Evolutionary conservation across 2,113 vertebrate genomes (phyloP).

Genomic region (Myxocyprinus asiaticus): DNA sequence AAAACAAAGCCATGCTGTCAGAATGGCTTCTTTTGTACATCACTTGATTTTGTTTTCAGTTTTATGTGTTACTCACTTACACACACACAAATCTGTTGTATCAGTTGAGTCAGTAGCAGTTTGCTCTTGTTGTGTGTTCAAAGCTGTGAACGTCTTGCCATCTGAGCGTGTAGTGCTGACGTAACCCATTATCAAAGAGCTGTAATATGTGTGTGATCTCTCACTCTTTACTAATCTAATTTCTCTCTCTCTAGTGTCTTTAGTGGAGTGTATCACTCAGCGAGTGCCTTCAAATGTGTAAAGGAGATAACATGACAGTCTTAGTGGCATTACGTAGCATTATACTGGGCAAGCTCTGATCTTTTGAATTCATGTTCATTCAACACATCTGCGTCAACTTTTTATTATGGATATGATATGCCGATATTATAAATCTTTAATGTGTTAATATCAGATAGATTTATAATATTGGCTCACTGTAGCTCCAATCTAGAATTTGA

Average conservation of each 20-base stretch:
- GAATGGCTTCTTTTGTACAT: conserved; percentile 17
- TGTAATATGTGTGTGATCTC: not conserved
- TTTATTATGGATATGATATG: no score
- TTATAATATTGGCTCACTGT: no score
- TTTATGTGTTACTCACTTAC: conserved; percentile 1
- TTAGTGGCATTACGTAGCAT: no score
- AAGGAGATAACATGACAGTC: no score
- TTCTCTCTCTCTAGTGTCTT: not conserved
- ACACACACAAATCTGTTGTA: not conserved
- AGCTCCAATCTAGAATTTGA: no score
- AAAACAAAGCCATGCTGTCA: conserved; percentile 33
- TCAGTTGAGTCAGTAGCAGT: conserved; percentile 34
- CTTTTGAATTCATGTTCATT: no score
- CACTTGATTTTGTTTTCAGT: conserved; percentile 8
- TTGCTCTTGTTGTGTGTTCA: conserved; percentile 16
- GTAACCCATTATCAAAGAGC: not conserved
- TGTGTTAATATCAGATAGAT: no score
- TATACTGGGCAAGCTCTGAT: no score
- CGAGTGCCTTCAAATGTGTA: no score
- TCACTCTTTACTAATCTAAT: conserved; percentile 31
- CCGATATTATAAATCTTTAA: no score
- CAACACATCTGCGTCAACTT: no score
- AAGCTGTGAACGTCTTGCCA: conserved; percentile 9
- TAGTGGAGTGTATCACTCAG: no score
- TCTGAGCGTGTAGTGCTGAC: conserved; percentile 13